Conservation (phyloP, 2,797 vertebrate species). For the Malurus leucopterus region DNA sequence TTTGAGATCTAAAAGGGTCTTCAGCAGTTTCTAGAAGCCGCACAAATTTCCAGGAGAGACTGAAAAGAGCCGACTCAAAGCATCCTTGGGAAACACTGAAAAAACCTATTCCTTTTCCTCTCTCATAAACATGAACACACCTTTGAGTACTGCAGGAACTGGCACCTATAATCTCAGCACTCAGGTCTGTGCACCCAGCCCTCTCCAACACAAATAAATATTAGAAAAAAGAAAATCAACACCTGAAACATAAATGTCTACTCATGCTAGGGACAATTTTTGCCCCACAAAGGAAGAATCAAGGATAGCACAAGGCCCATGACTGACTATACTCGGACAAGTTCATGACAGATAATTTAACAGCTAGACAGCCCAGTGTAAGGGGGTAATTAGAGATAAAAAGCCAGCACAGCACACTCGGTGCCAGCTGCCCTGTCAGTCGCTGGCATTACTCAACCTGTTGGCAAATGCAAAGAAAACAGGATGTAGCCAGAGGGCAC, state of each 20-base stretch:
- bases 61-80: not conserved
- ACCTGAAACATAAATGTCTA: not conserved
- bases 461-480: slow-evolving; percentile 44
- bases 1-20: not conserved
- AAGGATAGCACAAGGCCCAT: not conserved
- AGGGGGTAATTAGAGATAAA: slow-evolving; percentile 36
- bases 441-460: not conserved
- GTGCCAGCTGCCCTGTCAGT: slow-evolving; percentile 47
- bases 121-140: not conserved
- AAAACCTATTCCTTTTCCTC: not conserved
- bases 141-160: not conserved
- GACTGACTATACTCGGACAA: not conserved
- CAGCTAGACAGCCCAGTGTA: not conserved
- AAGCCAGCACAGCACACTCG: not conserved
- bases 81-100: not conserved
- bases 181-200: no score
- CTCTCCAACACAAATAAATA: not conserved
- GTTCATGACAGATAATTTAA: not conserved
- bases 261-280: not conserved
- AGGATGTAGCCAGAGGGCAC: slow-evolving; percentile 9
- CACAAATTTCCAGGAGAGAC: not conserved
- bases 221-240: not conserved
- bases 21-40: not conserved
- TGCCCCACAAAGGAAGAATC: not conserved
- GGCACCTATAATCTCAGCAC: not conserved